Conservation (phyloP, 35 echinoderm and acorn worm species). For the Holothuria glaberrima region DNA sequence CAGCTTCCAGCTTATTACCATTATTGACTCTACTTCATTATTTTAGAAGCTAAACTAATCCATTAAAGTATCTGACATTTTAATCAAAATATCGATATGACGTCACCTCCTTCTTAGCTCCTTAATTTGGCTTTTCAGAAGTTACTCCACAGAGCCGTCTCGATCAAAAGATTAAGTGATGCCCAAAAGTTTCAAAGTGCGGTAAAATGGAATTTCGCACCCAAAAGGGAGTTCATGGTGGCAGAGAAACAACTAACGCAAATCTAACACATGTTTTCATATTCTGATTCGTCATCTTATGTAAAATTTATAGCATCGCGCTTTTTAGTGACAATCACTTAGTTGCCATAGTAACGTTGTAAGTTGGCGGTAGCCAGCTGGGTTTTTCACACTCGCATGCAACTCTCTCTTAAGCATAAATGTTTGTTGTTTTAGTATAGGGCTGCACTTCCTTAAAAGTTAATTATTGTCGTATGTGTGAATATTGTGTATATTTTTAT, state of each 20-base stretch:
- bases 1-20: too few species aligned
- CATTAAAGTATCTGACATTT: too few species aligned
- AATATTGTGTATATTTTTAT: background rate
- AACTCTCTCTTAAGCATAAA: background rate
- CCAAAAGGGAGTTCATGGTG: background rate
- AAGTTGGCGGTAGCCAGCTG: background rate
- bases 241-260: background rate
- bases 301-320: slow-evolving; percentile 24
- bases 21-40: too few species aligned
- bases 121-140: too few species aligned
- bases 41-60: too few species aligned
- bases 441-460: too few species aligned
- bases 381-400: background rate
- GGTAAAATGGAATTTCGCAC: background rate
- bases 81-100: too few species aligned
- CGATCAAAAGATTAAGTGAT: background rate
- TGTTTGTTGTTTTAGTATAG: too few species aligned
- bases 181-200: background rate
- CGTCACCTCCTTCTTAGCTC: too few species aligned
- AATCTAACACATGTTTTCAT: background rate
- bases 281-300: slow-evolving; percentile 1
- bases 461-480: background rate
- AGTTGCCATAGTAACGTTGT: slow-evolving; percentile 28
- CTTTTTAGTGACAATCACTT: slow-evolving; percentile 25
- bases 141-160: background rate